Base-by-base conservation (phyloP, 2,888 invertebrate species). In the Scaptomyza tumidula region DNA sequence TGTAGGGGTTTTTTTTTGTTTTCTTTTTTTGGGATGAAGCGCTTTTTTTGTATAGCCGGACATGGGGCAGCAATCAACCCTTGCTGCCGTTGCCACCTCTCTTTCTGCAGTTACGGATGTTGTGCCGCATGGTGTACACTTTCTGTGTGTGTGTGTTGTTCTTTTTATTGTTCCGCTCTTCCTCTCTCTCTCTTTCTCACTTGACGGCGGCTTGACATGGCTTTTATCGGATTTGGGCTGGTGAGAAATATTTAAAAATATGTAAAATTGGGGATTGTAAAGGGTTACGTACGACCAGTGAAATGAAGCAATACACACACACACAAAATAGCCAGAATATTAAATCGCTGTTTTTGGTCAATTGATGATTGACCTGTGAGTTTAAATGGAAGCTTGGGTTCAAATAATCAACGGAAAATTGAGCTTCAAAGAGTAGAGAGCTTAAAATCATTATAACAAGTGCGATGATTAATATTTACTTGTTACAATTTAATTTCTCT, bases 151-250 rank as follows among this genome's bases (percentile, higher is more conserved):
- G 31, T 37, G 6, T 9, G n/a, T 16, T 24, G 31, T 45, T 3
- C 13, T 27, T 19, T 1, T 19, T 19, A 2, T 19, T 19, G 19
- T 19, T 19, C 2, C 19, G 19, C 19, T 19, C 19, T 19, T 19
- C 19, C 35, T 13, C 35, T 31, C 24, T 33, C 16, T 57, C 3
- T 10, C 19, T 62, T 64, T 54, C 29, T 63, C 66, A 41, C 45
- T 49, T 70, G 78, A 73, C 48, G 62, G 46, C 65, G 78, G 78
- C 74, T 73, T 70, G 78, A 76, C 79, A 79, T 70, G 84, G 66
- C 80, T 78, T 80, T 86, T 86, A 86, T 83, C 86, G 80, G 83
- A 81, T 85, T 81, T 81, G 57, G 52, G 52, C 46, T 66, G 74
- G 49, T 35, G 74, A 72, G 76, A 79, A 85, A 82, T 71, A 73